Conservation (phyloP, 2,797 vertebrate species). For the Potorous gilbertii region DNA sequence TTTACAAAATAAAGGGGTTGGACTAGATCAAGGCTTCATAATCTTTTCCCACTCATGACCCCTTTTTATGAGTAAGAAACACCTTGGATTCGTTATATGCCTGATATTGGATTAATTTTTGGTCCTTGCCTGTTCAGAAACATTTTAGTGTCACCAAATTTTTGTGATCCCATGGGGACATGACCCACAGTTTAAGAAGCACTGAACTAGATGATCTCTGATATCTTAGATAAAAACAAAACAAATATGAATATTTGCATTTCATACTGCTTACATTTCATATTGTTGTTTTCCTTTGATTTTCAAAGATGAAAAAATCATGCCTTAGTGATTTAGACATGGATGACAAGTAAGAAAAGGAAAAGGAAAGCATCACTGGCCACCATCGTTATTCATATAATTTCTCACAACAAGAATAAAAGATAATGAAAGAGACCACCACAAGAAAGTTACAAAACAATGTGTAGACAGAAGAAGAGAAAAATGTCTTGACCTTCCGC, state of each 20-base stretch:
- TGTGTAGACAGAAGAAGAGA: background rate
- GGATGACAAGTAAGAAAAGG: background rate
- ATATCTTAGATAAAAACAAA: background rate
- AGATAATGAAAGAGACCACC: background rate
- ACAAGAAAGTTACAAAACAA: conserved; percentile 1
- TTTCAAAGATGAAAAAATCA: background rate
- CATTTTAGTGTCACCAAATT: too few species aligned
- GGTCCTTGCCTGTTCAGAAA: too few species aligned
- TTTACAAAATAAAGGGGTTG: background rate
- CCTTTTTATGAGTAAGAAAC: too few species aligned
- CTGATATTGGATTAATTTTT: too few species aligned
- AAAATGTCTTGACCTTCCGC: conserved; percentile 18
- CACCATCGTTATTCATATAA: background rate
- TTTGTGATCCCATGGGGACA: too few species aligned
- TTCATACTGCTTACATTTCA: background rate
- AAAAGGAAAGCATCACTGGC: conserved; percentile 20
- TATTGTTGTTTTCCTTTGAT: background rate
- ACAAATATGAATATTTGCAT: background rate
- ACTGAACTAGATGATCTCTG: background rate
- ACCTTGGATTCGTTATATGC: too few species aligned
- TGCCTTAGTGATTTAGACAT: background rate
- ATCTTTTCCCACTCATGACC: too few species aligned
- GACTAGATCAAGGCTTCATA: too few species aligned
- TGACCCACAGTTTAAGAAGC: too few species aligned
- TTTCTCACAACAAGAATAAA: conserved; percentile 16